Evolutionary conservation across 2,113 vertebrate species (phyloP), one percentile per base, ranked within the genome.

Genomic region (Ancistrus triradiatus): DNA sequence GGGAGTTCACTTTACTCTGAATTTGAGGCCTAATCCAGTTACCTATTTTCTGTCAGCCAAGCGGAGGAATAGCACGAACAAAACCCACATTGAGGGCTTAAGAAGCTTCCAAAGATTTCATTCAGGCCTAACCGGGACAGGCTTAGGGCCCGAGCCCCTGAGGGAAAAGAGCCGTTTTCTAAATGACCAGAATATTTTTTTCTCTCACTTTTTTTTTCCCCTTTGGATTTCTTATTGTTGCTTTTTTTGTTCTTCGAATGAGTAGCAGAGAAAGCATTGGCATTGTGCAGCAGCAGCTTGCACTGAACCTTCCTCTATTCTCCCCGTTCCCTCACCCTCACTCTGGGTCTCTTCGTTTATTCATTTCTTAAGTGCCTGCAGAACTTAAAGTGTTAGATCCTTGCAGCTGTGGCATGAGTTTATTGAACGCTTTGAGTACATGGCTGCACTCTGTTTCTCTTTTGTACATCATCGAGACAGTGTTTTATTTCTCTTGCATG

Each of bases 41-140:
- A 87, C 85, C 86, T 89, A 89, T 89, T 89, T 90, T 89, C 85
- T 85, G 85, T 85, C 87, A 88, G 85, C 85, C 85, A 90, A 87
- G 86, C 85, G 85, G 82, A 87, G 87, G 87, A 89, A 86, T 82
- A 82, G 85, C 79, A 81, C 77, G 63, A 84, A 87, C 88, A 86
- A 88, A 89, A 87, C 85, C 80, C 79, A 87, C 86, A 89, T 89
- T 89, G 84, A 88, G 85, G 81, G 85, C 78, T 88, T 89, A 88
- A 87, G 85, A 87, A 89, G 84, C 87, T 86, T 85, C 84, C 83
- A 87, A 84, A 89, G 84, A 82, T 81, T 86, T 87, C 86, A 85
- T 85, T 86, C 79, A 85, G 85, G 84, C 83, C 84, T 85, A 84
- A 87, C 85, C 84, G 78, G 82, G 77, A 66, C 77, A 79, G 85